Base-by-base conservation (phyloP, 2,113 vertebrate genomes). In the Scartelaos histophorus region DNA sequence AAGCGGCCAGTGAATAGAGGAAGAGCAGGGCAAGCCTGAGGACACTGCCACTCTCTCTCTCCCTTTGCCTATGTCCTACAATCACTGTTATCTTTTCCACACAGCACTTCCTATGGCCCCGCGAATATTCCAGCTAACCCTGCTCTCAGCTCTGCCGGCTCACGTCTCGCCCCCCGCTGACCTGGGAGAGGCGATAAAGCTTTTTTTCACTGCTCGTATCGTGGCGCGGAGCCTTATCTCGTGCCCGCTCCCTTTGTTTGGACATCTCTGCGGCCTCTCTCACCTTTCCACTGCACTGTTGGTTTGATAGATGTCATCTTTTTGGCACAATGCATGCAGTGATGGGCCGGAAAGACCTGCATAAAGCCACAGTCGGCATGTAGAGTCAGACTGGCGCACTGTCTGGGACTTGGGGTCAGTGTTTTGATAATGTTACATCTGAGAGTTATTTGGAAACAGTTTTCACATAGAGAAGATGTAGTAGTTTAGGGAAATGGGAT, bases 1-100 rank as follows among this genome's bases (percentile, higher is more conserved):
- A 94, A 90, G 82, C 58, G 79, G 87, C 82, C 79, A 91, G 93
- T 93, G 93, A 92, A 92, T 94, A 93, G 89, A 94, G 93, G 93
- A 94, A 94, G 25, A 91, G 89, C 83, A 75, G 91, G 91, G 89
- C 92, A 91, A 89, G 84, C 90, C 87, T 82, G 86, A 85, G 85
- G 84, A 88, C 86, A 87, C 81, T 76, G 76, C 77, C 85, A 80
- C 80, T 78, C 86, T 80, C 82, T 82, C 71, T 79, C 82, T 83
- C 71, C 62, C 45, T 38, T 74, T 64, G 68, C 84, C 84, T 74
- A 46, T 77, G 71, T 66, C 51, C 70, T 62, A 72, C 71, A 76
- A 58, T 67, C 71, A 51, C 79, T 83, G 91, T 94, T 94, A 94
- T 94, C 94, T 94, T 80, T 89, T 87, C 76, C 71, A 78, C 80